These are phyloP conservation scores for Mesembrinibis cayennensis DNA, from an alignment of 2,113 vertebrate species.

Conservation along the genomic window DNA sequence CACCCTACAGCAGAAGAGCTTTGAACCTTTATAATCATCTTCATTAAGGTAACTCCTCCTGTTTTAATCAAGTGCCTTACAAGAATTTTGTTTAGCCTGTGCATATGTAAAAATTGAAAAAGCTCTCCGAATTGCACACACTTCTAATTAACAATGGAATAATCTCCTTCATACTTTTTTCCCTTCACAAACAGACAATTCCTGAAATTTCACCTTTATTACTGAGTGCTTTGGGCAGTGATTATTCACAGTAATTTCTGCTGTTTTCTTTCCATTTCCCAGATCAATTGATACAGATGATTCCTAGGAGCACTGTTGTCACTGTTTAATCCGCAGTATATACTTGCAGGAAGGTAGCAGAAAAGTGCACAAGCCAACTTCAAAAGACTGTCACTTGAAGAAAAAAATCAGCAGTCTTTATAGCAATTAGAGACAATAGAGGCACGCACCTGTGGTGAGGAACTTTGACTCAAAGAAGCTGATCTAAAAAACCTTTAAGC, in stretches of 20 bases:
- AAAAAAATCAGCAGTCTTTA: constrained; percentile 11
- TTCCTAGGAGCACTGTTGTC: constrained; percentile 33
- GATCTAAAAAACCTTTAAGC: constrained; percentile 66
- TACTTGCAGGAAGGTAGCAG: constrained; percentile 34
- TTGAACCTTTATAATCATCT: neutral
- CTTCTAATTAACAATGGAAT: neutral
- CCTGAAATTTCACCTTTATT: neutral
- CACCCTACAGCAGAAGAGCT: neutral
- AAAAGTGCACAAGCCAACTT: constrained; percentile 37
- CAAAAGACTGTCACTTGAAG: constrained; percentile 45
- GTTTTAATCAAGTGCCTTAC: neutral
- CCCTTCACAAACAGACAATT: neutral
- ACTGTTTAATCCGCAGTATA: constrained; percentile 57
- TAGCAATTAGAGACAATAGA: constrained; percentile 76
- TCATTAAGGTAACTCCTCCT: neutral
- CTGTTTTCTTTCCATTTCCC: neutral
- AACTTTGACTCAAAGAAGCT: constrained; percentile 72
- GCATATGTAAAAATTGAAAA: neutral
- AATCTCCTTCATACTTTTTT: neutral
- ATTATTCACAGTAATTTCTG: neutral
- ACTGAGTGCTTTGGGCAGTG: neutral
- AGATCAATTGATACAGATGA: neutral
- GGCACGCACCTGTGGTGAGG: constrained; percentile 82
- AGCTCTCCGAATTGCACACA: neutral
- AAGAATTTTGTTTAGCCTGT: neutral